Evolutionary conservation across 1,140 invertebrate species (phyloP).

Genomic region (Matsumurasca onukii): DNA sequence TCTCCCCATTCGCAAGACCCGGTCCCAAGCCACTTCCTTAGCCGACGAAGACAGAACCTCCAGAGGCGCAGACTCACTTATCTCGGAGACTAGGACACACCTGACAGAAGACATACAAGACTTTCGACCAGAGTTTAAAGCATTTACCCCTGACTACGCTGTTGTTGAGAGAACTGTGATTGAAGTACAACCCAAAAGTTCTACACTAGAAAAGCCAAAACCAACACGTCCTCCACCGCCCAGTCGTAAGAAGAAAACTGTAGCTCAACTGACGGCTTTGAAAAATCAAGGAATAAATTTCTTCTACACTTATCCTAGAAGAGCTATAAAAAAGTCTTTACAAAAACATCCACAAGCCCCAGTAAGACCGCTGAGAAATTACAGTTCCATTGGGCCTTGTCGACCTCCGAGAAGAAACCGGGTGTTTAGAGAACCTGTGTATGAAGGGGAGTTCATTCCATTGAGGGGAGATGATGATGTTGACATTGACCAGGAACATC

Average conservation of each 20-base stretch:
- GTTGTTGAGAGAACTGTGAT: conserved; percentile 60
- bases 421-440: conserved; percentile 48
- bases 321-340: conserved; percentile 37
- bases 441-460: conserved; percentile 39
- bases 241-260: conserved; percentile 50
- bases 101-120: conserved; percentile 15
- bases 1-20: conserved; percentile 50
- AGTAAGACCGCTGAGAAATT: conserved; percentile 59
- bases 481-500: conserved; percentile 8
- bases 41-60: conserved; percentile 66
- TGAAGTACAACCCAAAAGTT: conserved; percentile 20
- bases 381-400: conserved; percentile 61
- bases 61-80: conserved; percentile 64
- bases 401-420: conserved; percentile 57
- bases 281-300: conserved; percentile 40
- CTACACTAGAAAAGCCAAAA: conserved; percentile 47
- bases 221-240: conserved; percentile 54
- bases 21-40: conserved; percentile 59
- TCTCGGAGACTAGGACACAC: conserved; percentile 33
- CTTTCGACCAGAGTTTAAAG: background rate
- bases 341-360: conserved; percentile 51
- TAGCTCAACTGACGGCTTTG: conserved; percentile 32
- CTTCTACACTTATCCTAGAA: conserved; percentile 55
- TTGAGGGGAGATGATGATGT: conserved; percentile 34
- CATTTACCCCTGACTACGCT: conserved; percentile 56